Base-by-base conservation (phyloP, 1,140 invertebrate genomes). In the Probaryconus sp. region DNA sequence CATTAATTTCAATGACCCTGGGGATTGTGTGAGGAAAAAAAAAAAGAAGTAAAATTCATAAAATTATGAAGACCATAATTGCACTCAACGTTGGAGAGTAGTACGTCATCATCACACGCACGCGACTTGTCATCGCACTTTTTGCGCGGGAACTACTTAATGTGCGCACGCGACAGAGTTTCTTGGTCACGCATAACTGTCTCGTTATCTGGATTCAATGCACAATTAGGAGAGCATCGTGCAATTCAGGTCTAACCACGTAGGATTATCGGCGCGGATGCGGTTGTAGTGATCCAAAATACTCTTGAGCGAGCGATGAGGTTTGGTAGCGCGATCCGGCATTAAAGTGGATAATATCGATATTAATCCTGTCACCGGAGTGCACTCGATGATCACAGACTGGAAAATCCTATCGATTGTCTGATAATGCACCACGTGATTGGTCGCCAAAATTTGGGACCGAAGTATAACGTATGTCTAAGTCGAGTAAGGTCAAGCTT, bases 391-490 rank as follows among this genome's bases (percentile, higher is more conserved):
- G 4, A 24, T 6, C 21, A 11, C 14, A 17, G 11, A 53, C 21
- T 7, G 35, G 35, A 10, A 18, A 69, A 45, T 60, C 45, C 28
- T 42, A 61, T 70, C 56, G 55, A 70, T 70, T 31, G 48, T 18
- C 14, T 50, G 17, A 18, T 3, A 14, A 11, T 24, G 10, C 10
- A 24, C 26, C 45, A 55, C 11, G 35, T 60, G 45, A 69, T 51
- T 48, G 16, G 43, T 24, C 55, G 31, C 28, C 31, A 16, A 33
- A 37, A 69, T 60, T 60, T 69, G 43, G 43, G 28, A 40, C 26
- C 53, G 3, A 56, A 47, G 28, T 64, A 60, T 42, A 43, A 60
- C 43, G 31, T 18, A 2, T 33, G 26, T 58, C 30, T 45, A 21
- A 13, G 55, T 56, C 28, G 5, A n/a, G 33, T 35, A 35, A 35